phyloP scores from a whole-genome alignment of 2,113 vertebrate species.

The Varanus komodoensis region DNA sequence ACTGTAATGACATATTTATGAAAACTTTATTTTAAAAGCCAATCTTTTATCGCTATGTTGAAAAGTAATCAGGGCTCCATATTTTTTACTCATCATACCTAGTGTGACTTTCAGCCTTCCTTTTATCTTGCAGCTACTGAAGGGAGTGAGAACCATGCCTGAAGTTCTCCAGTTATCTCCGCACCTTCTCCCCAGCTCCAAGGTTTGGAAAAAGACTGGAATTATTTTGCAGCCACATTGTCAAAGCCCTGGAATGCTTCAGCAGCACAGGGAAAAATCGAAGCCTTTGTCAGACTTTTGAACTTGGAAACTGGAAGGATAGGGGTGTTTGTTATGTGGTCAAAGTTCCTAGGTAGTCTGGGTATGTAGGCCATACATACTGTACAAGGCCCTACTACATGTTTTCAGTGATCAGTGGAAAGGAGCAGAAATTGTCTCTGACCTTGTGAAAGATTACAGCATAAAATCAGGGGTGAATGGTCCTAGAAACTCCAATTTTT shows the following conservation, averaged over 20 bases:
- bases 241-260: not conserved
- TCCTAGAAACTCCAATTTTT: not conserved
- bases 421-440: not conserved
- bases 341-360: too few relatives aligned
- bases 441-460: not conserved
- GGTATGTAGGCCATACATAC: not conserved
- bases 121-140: not conserved
- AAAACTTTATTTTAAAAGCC: too few relatives aligned
- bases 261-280: too few relatives aligned
- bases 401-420: not conserved
- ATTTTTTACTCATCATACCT: too few relatives aligned
- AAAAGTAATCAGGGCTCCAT: too few relatives aligned
- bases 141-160: not conserved
- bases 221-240: not conserved
- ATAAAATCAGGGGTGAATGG: not conserved
- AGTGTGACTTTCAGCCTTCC: too few relatives aligned
- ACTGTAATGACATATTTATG: not conserved
- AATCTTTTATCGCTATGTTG: not conserved
- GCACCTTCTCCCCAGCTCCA: not conserved
- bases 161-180: not conserved
- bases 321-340: too few relatives aligned
- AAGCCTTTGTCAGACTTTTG: too few relatives aligned
- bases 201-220: not conserved
- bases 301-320: too few relatives aligned
- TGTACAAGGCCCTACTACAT: too few relatives aligned